Conservation (phyloP, 1,140 invertebrate species). For the Eueides isabella region DNA sequence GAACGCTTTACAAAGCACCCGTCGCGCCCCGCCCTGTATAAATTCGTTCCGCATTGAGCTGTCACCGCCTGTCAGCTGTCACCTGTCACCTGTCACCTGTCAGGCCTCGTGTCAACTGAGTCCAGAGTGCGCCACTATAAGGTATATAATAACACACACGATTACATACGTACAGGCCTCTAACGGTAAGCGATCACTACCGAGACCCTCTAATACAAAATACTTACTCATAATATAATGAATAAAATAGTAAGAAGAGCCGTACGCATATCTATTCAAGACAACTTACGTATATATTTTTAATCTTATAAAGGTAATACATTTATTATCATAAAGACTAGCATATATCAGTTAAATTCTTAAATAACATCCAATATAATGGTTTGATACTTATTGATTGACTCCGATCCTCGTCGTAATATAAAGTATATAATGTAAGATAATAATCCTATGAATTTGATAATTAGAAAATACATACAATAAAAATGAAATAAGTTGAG, state of each 20-base stretch:
- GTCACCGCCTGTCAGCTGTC: constrained; percentile 20
- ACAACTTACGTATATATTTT: constrained; percentile 71
- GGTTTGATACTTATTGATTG: constrained; percentile 53
- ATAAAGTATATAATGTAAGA: constrained; percentile 34
- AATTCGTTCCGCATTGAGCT: constrained; percentile 60
- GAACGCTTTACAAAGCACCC: constrained; percentile 46
- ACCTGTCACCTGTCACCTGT: constrained; percentile 23
- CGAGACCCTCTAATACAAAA: constrained; percentile 54
- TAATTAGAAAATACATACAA: constrained; percentile 56
- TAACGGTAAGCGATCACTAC: constrained; percentile 53
- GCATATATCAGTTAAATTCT: constrained; percentile 72
- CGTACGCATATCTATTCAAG: constrained; percentile 63
- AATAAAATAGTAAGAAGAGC: constrained; percentile 63
- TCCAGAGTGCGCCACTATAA: constrained; percentile 58
- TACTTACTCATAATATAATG: constrained; percentile 56
- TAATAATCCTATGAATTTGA: constrained; percentile 57
- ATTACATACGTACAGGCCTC: constrained; percentile 38
- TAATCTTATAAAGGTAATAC: constrained; percentile 66
- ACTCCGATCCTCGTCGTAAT: constrained; percentile 42
- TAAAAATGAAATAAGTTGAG: constrained; percentile 61
- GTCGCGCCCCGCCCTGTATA: constrained; percentile 44
- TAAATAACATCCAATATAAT: constrained; percentile 66
- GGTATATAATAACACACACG: constrained; percentile 35
- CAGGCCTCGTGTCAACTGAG: constrained; percentile 46
- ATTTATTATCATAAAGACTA: constrained; percentile 75